Evolutionary conservation across 2,113 vertebrate species (phyloP).

Genomic region (Scolopax mira): DNA sequence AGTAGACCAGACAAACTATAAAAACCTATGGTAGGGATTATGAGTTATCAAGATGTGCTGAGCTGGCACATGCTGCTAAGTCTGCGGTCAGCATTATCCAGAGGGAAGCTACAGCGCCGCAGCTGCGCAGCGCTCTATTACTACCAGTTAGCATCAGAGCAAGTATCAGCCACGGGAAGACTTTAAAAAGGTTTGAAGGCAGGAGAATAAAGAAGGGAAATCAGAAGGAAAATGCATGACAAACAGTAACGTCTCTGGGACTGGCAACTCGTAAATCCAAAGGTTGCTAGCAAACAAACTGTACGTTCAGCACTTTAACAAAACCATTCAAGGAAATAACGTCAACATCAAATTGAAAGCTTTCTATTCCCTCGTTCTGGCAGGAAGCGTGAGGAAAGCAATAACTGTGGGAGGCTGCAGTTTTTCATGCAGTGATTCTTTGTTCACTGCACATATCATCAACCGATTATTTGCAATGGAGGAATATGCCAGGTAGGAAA

Average conservation of each 20-base stretch:
- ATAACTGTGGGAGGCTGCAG: conserved; percentile 13
- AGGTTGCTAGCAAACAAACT: conserved; percentile 46
- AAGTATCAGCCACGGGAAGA: background rate
- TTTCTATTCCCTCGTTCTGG: conserved; percentile 34
- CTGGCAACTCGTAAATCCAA: conserved; percentile 58
- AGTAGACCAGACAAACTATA: conserved; percentile 64
- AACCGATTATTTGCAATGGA: background rate
- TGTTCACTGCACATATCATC: conserved; percentile 5
- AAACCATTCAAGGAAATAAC: conserved; percentile 50
- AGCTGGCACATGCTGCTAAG: conserved; percentile 55
- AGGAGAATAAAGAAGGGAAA: conserved; percentile 44
- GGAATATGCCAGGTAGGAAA: background rate
- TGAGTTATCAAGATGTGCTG: conserved; percentile 71
- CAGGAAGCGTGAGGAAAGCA: conserved; percentile 26
- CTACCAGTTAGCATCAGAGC: conserved; percentile 29
- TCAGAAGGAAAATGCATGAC: conserved; percentile 55
- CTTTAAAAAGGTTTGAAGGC: conserved; percentile 52
- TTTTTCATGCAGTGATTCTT: conserved; percentile 43
- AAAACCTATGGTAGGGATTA: conserved; percentile 64
- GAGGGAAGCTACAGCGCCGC: conserved; percentile 3
- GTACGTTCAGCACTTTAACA: conserved; percentile 50
- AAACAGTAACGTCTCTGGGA: conserved; percentile 37
- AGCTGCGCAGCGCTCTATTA: conserved; percentile 46
- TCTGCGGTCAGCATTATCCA: conserved; percentile 55
- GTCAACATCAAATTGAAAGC: conserved; percentile 44